Conservation (phyloP, 2,888 invertebrate species). For the Conistra vaccinii region DNA sequence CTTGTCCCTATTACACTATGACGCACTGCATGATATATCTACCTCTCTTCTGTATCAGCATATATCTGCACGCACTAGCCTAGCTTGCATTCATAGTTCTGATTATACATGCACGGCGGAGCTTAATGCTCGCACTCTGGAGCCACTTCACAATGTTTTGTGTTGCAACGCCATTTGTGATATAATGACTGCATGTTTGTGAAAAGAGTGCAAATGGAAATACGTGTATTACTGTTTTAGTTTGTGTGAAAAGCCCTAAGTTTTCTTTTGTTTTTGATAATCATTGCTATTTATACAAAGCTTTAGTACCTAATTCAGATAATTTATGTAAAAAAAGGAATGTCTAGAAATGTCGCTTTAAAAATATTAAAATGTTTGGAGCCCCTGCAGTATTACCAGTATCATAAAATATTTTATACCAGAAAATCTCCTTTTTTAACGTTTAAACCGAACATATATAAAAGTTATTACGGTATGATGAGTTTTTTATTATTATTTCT, state of each 20-base stretch:
- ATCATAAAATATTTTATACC: neutral
- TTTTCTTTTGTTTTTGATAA: conserved; percentile 13
- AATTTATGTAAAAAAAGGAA: neutral
- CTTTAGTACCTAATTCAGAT: neutral
- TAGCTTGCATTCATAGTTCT: conserved; percentile 56
- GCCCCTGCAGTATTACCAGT: neutral
- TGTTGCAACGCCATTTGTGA: conserved; percentile 45
- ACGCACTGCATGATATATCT: conserved; percentile 26
- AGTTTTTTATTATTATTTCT: too few relatives aligned
- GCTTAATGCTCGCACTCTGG: conserved; percentile 44
- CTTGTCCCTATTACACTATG: conserved; percentile 66
- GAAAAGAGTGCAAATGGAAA: conserved; percentile 33
- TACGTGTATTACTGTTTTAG: conserved; percentile 1
- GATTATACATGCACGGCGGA: conserved; percentile 51
- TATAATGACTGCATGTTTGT: conserved; percentile 41
- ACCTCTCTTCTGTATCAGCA: conserved; percentile 26
- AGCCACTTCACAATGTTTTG: conserved; percentile 45
- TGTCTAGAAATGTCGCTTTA: too few relatives aligned
- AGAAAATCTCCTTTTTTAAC: neutral
- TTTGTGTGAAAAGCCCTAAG: conserved; percentile 9
- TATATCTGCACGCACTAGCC: conserved; percentile 45
- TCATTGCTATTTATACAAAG: neutral
- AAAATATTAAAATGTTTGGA: neutral
- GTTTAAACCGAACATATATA: neutral
- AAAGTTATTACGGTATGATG: neutral